Base-by-base conservation (phyloP, 1,140 invertebrate species). In the Gerris buenoi region DNA sequence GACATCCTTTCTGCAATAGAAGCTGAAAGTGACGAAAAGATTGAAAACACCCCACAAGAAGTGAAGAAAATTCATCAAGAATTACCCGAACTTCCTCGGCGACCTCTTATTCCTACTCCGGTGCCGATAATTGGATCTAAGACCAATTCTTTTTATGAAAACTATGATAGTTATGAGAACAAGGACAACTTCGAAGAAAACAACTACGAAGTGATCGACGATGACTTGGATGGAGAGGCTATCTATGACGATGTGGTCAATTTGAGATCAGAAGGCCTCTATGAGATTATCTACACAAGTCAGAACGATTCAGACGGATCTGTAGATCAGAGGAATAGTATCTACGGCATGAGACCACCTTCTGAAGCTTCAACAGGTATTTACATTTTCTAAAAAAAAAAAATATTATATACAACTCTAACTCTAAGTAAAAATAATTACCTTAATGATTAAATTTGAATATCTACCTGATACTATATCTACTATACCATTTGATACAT, bases 291-390 rank as follows among this genome's bases (percentile, higher is more conserved):
- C 25, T 65, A 67, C 33, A 61, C n/a, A 15, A 27, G 25, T 5
- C 58, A 60, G 15, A 46, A 29, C 1, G 65, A 70, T 22, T 70
- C 66, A 0, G 72, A 73, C 33, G 69, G 70, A 56, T 73, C 67
- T 57, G 66, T 66, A 27, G 73, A 74, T 23, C 70, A 73, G 57
- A 71, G 65, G 25, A 74, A 74, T 68, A 74, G 73, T 57, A 65
- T 74, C 22, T 74, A 74, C 65, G 72, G 70, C 2, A 26, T 70
- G 1, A 69, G 62, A 27, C 62, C 67, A 5, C 64, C 68, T 22
- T 69, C 65, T 22, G 63, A 61, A 65, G 68, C 68, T 25, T 73
- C 73, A 1, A 70, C 72, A 18, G 71, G 72, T 73, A 63, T 63
- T 26, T n/a, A 14, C 1, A 28, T 60, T 58, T 26, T 58, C 15